These are phyloP conservation scores for Sinocyclocheilus maitianheensis DNA, from an alignment of 2,113 vertebrate species.

Conservation along the genomic window DNA sequence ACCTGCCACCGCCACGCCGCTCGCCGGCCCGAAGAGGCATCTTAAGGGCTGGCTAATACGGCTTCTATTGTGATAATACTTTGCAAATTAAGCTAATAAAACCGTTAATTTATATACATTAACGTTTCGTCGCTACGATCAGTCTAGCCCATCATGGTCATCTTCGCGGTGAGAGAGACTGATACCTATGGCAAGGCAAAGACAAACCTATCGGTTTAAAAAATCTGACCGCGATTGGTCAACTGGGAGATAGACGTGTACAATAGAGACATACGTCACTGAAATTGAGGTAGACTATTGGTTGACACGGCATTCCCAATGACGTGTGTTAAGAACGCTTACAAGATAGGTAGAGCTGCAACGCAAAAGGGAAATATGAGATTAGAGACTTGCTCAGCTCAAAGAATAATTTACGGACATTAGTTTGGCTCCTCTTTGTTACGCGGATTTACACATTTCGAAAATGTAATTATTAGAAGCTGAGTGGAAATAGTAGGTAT, in stretches of 20 bases:
- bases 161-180: neutral
- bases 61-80: neutral
- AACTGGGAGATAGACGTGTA: neutral
- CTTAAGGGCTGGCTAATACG: constrained; percentile 3
- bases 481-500: neutral
- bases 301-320: neutral
- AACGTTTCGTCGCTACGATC: neutral
- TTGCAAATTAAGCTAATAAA: neutral
- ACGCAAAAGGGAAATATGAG: neutral
- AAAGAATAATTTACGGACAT: neutral
- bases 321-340: neutral
- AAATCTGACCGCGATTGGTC: neutral
- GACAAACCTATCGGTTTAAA: neutral
- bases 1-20: constrained; percentile 56
- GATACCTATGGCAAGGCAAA: neutral
- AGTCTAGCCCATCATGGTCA: neutral
- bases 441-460: neutral
- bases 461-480: neutral
- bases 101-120: neutral
- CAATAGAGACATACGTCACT: neutral
- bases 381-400: neutral
- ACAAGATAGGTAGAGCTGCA: neutral
- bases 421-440: neutral
- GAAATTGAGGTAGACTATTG: neutral
- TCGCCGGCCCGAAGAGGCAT: constrained; percentile 66